These are phyloP conservation scores for Apostichopus parvimensis DNA, from an alignment of 35 echinoderm and acorn worm species.

Conservation along the genomic window DNA sequence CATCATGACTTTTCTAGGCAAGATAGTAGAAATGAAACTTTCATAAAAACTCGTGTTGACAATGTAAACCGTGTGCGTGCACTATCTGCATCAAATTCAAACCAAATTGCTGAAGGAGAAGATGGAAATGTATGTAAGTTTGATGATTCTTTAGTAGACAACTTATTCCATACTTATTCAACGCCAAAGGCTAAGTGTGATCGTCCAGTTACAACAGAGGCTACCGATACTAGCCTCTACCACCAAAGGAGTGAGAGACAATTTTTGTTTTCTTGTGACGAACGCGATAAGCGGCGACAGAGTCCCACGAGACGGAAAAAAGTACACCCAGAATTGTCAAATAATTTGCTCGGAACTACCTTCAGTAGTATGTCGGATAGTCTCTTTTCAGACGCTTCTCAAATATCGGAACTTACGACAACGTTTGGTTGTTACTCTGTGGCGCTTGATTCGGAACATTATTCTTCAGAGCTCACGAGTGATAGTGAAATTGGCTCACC, in stretches of 20 bases:
- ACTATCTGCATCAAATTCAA: neutral
- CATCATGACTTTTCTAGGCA: constrained; percentile 20
- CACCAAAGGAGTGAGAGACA: neutral
- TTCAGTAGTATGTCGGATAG: neutral
- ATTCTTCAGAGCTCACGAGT: neutral
- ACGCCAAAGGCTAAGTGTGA: neutral
- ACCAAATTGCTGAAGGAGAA: neutral
- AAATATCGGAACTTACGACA: neutral
- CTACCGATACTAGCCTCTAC: neutral
- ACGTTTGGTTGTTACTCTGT: neutral
- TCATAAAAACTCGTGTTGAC: neutral
- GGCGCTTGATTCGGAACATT: neutral
- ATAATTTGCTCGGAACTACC: neutral
- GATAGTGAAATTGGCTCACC: neutral
- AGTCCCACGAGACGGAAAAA: neutral
- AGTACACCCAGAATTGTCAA: neutral
- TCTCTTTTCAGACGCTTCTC: constrained; percentile 22
- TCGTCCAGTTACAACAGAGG: neutral
- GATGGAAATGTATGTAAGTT: neutral
- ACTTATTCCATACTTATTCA: neutral
- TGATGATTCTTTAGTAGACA: neutral
- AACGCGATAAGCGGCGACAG: neutral
- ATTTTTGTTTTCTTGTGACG: neutral
- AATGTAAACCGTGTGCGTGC: neutral
- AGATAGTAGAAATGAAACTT: neutral